Evolutionary conservation across 23 tunicate genomes (phyloP), one percentile per base, ranked within the genome.

Genomic region (Diplosoma virens): DNA sequence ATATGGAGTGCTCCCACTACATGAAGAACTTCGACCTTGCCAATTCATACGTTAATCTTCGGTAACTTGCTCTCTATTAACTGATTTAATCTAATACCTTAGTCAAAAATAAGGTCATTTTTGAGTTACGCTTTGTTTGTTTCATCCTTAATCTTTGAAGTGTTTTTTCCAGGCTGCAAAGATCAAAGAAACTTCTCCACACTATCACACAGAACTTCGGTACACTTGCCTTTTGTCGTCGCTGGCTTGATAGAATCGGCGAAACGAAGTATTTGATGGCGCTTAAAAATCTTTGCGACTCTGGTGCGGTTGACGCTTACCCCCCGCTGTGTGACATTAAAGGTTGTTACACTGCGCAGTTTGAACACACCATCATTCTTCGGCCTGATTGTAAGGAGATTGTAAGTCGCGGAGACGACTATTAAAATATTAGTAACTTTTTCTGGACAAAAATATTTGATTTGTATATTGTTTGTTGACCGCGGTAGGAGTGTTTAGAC

Each of bases 1-100:
- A 94, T 58, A 94, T 94, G 99, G 99, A 94, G 27, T 94, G 99
- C 45, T 87, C 95, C 0, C 99, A 94, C 52, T 94, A 94, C 71
- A 94, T 94, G 99, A 94, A 85, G 87, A 85, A 92, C 79, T 92
- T 92, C 54, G 97, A 92, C 56, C 30, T 92, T 46, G 92, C 82
- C 0, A 74, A 67, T 32, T 53, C 72, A 41, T 79, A 79, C 61
- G 97, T 79, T 33, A 65, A 72, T 54, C 66, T 90, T 29, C 79
- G 90, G 97, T 89, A 29, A 67, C 32, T 32, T 28, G 70, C 29
- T 14, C 25, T 55, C 11, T 41, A 41, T 7, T 41, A 14, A 7
- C 50, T 41, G 14, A 9, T 41, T 9, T 41, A 7, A 41, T 9
- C 9, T 41, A 41, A n/a, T n/a, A n/a, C n/a, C n/a, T n/a, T n/a